Evolutionary conservation across 1,140 invertebrate species (phyloP).

Genomic region (Leptinotarsa undecemlineata): DNA sequence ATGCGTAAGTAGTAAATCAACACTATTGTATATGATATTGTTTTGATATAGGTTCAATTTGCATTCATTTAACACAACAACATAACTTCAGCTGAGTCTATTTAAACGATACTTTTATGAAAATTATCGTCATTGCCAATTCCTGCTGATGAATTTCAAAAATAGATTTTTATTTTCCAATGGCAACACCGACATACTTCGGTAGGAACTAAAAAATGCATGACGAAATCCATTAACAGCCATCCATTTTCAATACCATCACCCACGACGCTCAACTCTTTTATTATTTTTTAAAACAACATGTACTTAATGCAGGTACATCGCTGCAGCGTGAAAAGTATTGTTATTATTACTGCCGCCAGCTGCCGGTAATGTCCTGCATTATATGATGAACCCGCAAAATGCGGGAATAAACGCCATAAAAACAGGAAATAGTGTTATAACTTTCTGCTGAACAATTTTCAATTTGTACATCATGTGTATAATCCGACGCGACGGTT

Average conservation of each 20-base stretch:
- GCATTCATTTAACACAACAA: too few species aligned
- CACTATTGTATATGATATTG: too few species aligned
- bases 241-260: background rate
- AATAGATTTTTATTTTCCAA: too few species aligned
- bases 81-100: too few species aligned
- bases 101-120: too few species aligned
- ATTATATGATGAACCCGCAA: conserved; percentile 15
- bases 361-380: conserved; percentile 14
- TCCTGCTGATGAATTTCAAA: too few species aligned
- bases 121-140: too few species aligned
- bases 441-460: conserved; percentile 28
- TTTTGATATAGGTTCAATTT: too few species aligned
- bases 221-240: background rate
- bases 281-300: conserved; percentile 8
- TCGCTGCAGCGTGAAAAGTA: background rate
- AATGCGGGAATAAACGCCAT: conserved; percentile 24
- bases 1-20: too few species aligned
- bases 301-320: background rate
- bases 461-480: conserved; percentile 30
- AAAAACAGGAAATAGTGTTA: conserved; percentile 32
- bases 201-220: too few species aligned
- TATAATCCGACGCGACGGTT: background rate
- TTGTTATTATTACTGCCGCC: conserved; percentile 10
- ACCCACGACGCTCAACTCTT: background rate
- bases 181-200: too few species aligned